Conservation (phyloP, 2,113 vertebrate genomes). For the Myrmophylax atrothorax region DNA sequence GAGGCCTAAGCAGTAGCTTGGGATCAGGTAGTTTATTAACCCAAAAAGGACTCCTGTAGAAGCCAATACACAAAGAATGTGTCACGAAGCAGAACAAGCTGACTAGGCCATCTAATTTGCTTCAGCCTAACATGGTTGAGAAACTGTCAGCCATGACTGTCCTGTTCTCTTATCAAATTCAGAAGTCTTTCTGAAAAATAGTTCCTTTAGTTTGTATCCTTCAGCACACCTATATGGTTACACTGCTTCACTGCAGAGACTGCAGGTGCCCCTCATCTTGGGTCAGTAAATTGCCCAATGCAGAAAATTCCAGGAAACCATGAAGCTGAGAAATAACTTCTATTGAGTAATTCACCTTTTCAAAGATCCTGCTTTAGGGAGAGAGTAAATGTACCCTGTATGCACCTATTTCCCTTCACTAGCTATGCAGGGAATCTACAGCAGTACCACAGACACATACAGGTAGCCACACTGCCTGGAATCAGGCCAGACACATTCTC, state of each 20-base stretch:
- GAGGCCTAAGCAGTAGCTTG: neutral
- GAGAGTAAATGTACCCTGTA: neutral
- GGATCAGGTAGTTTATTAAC: neutral
- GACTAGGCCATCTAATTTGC: neutral
- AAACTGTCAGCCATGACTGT: neutral
- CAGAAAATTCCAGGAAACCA: neutral
- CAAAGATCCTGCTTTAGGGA: neutral
- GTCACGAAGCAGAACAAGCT: neutral
- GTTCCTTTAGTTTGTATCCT: neutral
- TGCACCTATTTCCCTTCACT: neutral
- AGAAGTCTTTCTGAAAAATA: neutral
- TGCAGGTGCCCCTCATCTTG: neutral
- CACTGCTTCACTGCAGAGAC: neutral
- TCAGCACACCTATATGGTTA: neutral
- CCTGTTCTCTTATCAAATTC: neutral
- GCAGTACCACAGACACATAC: neutral
- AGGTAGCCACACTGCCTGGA: neutral
- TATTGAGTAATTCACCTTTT: neutral
- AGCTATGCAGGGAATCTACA: neutral
- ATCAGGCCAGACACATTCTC: neutral
- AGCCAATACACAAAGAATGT: neutral
- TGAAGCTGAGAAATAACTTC: neutral
- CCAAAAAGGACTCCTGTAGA: neutral
- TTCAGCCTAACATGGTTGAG: neutral
- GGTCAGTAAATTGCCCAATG: neutral